Base-by-base conservation (phyloP, 2,797 vertebrate genomes). In the Scleropages formosus region DNA sequence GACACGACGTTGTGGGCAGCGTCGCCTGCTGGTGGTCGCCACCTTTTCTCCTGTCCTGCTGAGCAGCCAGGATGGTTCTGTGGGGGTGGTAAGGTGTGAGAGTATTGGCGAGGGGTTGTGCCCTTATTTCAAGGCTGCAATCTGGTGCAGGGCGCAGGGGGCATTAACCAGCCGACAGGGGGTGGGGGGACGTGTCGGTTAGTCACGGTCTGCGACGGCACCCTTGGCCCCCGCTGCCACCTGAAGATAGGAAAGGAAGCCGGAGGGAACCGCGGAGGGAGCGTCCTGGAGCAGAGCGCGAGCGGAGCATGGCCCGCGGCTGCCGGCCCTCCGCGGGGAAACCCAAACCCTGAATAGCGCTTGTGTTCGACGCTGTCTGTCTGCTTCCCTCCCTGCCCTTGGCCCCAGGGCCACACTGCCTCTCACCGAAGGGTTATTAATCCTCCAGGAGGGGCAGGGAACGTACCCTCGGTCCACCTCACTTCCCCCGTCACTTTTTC, bases 321-420 rank as follows among this genome's bases (percentile, higher is more conserved):
- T 39, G 31, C 31, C 31, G 10, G 61, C 47, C 39, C 60, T 51
- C 16, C 1, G 0, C 12, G 58, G 39, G 46, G 69, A 69, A 78
- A 73, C 47, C 47, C 47, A 63, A 75, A 73, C 44, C 69, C 39
- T 76, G 47, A 76, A 76, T 39, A 53, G 53, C 26, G 18, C 70
- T 53, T 78, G 67, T 71, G 79, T 80, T 60, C 73, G 47, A 39
- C 46, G 63, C 69, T 68, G 53, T 59, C 3, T 1, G 27, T 26
- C 47, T 39, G 8, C 46, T 64, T 49, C 39, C 53, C 46, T 51
- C 47, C 59, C 66, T 20, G 15, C 49, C 13, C 1, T 58, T 12
- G 64, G 74, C 73, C 66, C 56, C 39, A 11, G 53, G 77, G 75
- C 72, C 58, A 46, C 63, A 61, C 60, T 24, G 15, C 67, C 64